phyloP scores from a whole-genome alignment of 2,888 invertebrate species.

The Cryptus armator region DNA sequence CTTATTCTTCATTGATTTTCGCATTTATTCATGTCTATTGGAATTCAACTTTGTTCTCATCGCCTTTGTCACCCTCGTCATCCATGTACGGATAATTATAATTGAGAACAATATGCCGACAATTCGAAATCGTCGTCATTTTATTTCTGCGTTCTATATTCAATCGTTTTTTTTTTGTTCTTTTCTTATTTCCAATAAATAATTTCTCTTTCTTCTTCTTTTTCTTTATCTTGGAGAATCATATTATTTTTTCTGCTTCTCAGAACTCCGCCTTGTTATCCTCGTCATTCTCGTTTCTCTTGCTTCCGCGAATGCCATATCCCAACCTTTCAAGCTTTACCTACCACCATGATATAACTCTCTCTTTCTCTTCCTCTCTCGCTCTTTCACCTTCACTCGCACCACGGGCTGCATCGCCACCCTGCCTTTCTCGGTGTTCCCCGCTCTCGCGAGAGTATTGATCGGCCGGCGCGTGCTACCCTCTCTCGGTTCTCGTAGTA shows the following conservation, averaged over 20 bases:
- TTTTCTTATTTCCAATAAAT: not conserved
- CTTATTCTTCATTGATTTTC: not conserved
- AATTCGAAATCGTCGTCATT: constrained; percentile 6
- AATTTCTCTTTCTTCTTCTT: not conserved
- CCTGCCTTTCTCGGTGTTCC: constrained; percentile 46
- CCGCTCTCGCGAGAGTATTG: constrained; percentile 65
- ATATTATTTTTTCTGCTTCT: not conserved
- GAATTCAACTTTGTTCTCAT: not conserved
- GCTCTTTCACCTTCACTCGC: constrained; percentile 68
- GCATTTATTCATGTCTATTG: not conserved
- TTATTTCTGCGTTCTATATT: not conserved
- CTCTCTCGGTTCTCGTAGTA: constrained; percentile 47
- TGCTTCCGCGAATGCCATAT: constrained; percentile 40
- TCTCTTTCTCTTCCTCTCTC: constrained; percentile 60
- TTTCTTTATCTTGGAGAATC: not conserved
- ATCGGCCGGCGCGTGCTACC: constrained; percentile 64
- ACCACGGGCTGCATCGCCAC: constrained; percentile 28
- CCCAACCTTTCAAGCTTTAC: constrained; percentile 31
- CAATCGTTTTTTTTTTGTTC: not conserved
- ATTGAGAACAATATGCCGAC: not conserved
- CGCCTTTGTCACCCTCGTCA: not conserved
- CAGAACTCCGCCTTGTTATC: not conserved
- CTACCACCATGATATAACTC: constrained; percentile 57
- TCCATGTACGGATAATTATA: not conserved
- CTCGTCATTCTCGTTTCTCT: constrained; percentile 25